Percentiles rank a stretch among this genome's conserved stretches.
These are phyloP conservation scores for Trachelus tabidus DNA, from an alignment of 2,888 invertebrate genomes.

Conservation along the genomic window DNA sequence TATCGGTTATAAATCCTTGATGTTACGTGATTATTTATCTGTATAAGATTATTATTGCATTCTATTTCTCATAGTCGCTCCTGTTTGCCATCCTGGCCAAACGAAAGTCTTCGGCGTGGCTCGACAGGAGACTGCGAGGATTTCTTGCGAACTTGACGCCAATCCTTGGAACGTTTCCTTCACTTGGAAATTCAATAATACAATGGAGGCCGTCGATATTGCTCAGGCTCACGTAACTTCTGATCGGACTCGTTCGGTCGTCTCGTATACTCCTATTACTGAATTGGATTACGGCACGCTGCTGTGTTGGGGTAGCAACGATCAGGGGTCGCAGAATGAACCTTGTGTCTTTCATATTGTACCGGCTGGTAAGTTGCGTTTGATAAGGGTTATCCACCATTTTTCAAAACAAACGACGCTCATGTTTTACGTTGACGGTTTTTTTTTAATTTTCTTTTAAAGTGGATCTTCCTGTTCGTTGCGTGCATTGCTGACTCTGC, in stretches of 20 bases:
- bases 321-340: conserved; percentile 77
- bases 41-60: background rate
- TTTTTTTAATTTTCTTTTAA: background rate
- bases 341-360: conserved; percentile 81
- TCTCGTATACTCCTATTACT: conserved; percentile 78
- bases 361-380: conserved; percentile 73
- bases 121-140: conserved; percentile 75
- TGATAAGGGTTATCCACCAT: background rate
- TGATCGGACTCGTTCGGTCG: conserved; percentile 74
- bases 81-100: conserved; percentile 78
- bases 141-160: conserved; percentile 80
- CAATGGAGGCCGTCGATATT: conserved; percentile 77
- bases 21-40: too few relatives aligned
- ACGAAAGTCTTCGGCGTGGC: conserved; percentile 79
- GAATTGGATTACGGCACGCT: conserved; percentile 81
- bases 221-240: conserved; percentile 72
- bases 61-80: conserved; percentile 70
- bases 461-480: background rate
- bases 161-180: conserved; percentile 80
- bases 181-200: conserved; percentile 83
- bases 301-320: conserved; percentile 80
- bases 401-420: background rate
- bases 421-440: background rate
- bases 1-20: background rate
- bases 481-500: background rate